phyloP scores from a whole-genome alignment of 2,888 invertebrate genomes.

The Synergus itoensis region DNA sequence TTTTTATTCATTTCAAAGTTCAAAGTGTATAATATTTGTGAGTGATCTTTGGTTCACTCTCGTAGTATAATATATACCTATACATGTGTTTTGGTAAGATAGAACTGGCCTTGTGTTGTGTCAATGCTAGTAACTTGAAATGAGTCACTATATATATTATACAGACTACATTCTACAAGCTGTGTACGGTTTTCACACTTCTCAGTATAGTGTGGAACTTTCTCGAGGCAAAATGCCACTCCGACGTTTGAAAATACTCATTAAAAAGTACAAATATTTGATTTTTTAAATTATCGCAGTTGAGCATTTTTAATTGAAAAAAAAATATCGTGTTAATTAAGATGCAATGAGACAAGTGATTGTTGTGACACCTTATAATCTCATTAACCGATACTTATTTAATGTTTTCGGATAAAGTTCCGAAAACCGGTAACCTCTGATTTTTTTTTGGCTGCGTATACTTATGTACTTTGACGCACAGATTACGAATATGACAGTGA shows the following conservation, averaged over 20 bases:
- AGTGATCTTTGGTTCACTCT: background rate
- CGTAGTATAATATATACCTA: background rate
- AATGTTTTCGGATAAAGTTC: too few relatives aligned
- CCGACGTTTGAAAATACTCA: background rate
- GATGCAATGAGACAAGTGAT: background rate
- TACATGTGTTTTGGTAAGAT: background rate
- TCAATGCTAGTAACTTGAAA: background rate
- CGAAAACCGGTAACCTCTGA: too few relatives aligned
- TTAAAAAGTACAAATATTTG: background rate
- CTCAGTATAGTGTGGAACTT: conserved; percentile 16
- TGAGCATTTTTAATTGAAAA: background rate
- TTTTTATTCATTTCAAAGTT: background rate
- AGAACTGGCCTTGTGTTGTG: conserved; percentile 4
- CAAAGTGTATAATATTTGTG: background rate
- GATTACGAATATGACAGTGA: too few relatives aligned
- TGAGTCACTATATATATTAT: background rate
- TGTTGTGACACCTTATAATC: background rate
- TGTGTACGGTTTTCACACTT: background rate
- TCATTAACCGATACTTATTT: too few relatives aligned
- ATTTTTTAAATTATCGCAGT: background rate
- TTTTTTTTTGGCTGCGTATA: too few relatives aligned
- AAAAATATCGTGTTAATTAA: background rate
- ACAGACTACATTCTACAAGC: background rate
- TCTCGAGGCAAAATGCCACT: conserved; percentile 7
- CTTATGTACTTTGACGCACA: too few relatives aligned